Base-by-base conservation (phyloP, 2,797 vertebrate species). In the Oreochromis mossambicus region DNA sequence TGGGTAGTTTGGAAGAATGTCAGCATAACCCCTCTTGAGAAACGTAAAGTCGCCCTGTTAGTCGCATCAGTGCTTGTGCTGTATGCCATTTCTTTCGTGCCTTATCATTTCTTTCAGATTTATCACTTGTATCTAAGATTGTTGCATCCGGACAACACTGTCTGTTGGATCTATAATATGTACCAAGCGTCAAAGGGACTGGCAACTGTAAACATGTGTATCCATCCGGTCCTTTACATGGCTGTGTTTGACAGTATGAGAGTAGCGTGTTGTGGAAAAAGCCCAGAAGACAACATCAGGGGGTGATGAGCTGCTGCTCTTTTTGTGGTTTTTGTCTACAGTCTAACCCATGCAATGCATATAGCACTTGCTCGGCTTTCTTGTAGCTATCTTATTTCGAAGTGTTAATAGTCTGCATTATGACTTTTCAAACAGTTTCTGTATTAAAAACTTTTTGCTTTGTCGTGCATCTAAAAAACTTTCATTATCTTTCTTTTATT, bases 141-240 rank as follows among this genome's bases (percentile, higher is more conserved):
- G 1, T 0, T 0, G 2, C 0, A 21, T 0, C 0, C 0, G 1
- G 0, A 4, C 0, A 1, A 4, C 0, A 0, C 1, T 1, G 0
- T 0, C 6, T 95, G 90, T 61, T 34, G 0, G 81, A 63, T 94
- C 41, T 89, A 95, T 15, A 0, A 85, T 0, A 80, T 87, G 24
- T 96, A 97, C 68, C 97, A 98, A 82, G 82, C 96, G 15, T 95
- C 91, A 7, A 97, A 96, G 7, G 95, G 91, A 5, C 81, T 98
- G 24, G 94, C 97, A 7, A 92, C 95, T 3, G 78, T 98, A 43
- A 97, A 97, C 90, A 97, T 97, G 94, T 98, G 98, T 43, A 81
- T 97, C 29, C 97, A 98, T 77, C 98, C 97, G 0, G 73, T 98
- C 79, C 94, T 98, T 19, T 98, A 97, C 66, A 95, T 97, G 84